Evolutionary conservation across 2,113 vertebrate species (phyloP).

Genomic region (Archilochus colubris): DNA sequence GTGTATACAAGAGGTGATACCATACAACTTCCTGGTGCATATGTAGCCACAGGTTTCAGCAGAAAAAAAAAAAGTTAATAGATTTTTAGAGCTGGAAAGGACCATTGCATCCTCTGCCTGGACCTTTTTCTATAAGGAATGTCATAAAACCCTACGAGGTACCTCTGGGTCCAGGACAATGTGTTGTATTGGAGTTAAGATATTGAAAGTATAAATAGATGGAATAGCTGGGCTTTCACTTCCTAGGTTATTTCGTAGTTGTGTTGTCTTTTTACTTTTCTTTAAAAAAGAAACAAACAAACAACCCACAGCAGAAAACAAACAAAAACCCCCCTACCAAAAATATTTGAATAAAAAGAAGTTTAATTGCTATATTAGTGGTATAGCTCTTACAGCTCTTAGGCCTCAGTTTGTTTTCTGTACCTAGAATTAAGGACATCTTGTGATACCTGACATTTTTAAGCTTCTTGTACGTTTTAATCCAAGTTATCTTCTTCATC

Average conservation of each 20-base stretch:
- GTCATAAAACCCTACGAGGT: background rate
- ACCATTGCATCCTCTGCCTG: background rate
- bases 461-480: background rate
- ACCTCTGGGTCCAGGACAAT: background rate
- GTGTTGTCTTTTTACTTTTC: background rate
- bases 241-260: background rate
- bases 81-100: background rate
- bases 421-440: background rate
- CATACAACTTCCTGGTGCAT: background rate
- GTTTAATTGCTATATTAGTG: background rate
- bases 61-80: background rate
- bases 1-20: background rate
- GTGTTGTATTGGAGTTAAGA: background rate
- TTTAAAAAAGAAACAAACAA: background rate
- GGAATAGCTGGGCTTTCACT: background rate
- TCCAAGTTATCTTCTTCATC: background rate
- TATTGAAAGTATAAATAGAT: background rate
- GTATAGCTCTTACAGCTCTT: background rate
- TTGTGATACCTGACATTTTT: background rate
- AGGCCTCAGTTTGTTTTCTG: background rate
- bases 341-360: background rate
- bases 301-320: background rate
- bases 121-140: rapidly evolving
- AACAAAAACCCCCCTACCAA: background rate
- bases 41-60: background rate